Base-by-base conservation (phyloP, 2,888 invertebrate genomes). In the Auanema freiburgensis region DNA sequence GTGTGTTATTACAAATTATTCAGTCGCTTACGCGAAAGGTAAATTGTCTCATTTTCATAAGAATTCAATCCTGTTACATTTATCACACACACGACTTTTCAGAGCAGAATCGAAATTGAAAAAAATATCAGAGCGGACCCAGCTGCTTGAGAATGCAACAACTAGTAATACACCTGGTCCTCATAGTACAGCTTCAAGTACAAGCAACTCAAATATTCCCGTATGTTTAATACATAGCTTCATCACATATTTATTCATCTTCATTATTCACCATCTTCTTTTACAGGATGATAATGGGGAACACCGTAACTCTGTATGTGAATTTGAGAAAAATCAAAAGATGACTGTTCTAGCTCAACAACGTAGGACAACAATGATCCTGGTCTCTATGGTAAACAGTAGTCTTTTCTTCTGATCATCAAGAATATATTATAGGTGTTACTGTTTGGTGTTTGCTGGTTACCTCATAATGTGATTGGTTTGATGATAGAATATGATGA, bases 1-100 rank as follows among this genome's bases (percentile, higher is more conserved):
- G 91, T 93, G 83, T 96, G 96, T 85, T 98, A 98, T 86, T 89
- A 91, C n/a, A 96, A 54, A 92, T 93, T 64, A 87, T 92, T 82
- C 59, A 67, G 76, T 8, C 52, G 71, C 21, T 65, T 82, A 33
- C 59, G 74, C 24, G 68, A 74, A 42, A 68, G 80, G 63, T 74
- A 43, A 33, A 49, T 16, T 16, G 23, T 24, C 16, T 52, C n/a
- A 46, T 11, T 16, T 16, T 18, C 11, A 52, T 23, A 16, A 57
- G 52, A 1, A 52, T 18, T 49, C 23, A 16, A 49, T 6, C 49
- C 16, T 8, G 6, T 23, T 41, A 41, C 16, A 56, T 41, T 56
- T 10, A 2, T 52, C 21, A 21, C 8, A 16, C 24, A 16, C 8
- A 18, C 3, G 5, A 23, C 25, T 52, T 52, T 33, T 33, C 33